A percentile compares a stretch with the other conserved stretches of the same genome.
Evolutionary conservation across 2,113 vertebrate genomes (phyloP).

Genomic region (Leuciscus idus): DNA sequence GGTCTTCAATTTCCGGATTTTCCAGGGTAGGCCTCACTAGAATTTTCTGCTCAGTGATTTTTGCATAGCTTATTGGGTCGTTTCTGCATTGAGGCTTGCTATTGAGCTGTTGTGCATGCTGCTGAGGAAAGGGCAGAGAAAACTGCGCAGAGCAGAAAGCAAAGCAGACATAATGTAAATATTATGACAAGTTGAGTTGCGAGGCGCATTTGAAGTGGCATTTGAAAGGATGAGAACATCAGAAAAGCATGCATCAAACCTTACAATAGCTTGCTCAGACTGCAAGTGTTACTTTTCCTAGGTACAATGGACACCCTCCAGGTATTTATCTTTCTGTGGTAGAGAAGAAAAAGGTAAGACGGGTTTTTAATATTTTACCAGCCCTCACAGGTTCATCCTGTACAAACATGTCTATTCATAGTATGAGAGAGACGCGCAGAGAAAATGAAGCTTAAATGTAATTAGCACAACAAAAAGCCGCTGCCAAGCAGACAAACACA

Average conservation of each 20-base stretch:
- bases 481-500: background rate
- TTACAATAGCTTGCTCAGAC: conserved; percentile 17
- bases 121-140: background rate
- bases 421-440: background rate
- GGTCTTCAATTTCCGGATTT: conserved; percentile 54
- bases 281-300: conserved; percentile 12
- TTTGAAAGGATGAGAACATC: conserved; percentile 32
- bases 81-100: conserved; percentile 4
- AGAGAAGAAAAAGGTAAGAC: conserved; percentile 28
- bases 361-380: conserved; percentile 48
- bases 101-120: conserved; percentile 2
- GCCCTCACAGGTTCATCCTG: conserved; percentile 39
- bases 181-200: conserved; percentile 30
- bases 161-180: conserved; percentile 22
- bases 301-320: conserved; percentile 43
- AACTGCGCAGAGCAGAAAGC: background rate
- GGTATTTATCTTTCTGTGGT: conserved; percentile 56
- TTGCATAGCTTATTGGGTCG: background rate
- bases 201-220: conserved; percentile 25
- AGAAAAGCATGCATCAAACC: conserved; percentile 29
- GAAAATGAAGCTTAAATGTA: conserved; percentile 23
- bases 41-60: conserved; percentile 29
- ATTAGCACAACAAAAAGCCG: conserved; percentile 1
- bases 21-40: background rate
- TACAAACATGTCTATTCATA: conserved; percentile 22